Base-by-base conservation (phyloP, 2,113 vertebrate genomes). In the Fregata magnificens region DNA sequence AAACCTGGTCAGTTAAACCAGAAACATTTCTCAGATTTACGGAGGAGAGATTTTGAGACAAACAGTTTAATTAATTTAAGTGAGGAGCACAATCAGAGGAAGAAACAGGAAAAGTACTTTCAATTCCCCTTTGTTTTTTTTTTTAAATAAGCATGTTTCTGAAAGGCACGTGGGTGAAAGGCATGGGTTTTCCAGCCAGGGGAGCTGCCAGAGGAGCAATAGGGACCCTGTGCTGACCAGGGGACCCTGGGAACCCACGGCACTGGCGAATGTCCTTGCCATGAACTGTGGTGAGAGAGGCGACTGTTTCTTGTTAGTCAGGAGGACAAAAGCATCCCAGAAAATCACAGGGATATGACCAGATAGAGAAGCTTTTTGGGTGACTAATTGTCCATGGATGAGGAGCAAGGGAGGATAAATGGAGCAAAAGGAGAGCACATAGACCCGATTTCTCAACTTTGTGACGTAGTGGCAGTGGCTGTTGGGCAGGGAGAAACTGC, bases 41-140 rank as follows among this genome's bases (percentile, higher is more conserved):
- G 9, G 77, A 89, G 13, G 69, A 69, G 28, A 89, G 86, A 79
- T 96, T 94, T 49, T 65, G 70, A 93, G 56, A 87, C 84, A 96
- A 95, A 80, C 67, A 93, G 14, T 59, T 82, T 47, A 74, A 72
- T 80, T 82, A 82, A 86, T 91, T 86, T 83, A 62, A 72, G 17
- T 8, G 14, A 89, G 44, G 34, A 95, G 65, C 13, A 89, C 32
- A 79, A 89, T 32, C 5, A 1, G 65, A 71, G 73, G 44, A 79
- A 82, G 50, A 82, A 89, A 91, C 19, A 49, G 28, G 56, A 65
- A 65, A 94, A 90, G 62, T 20, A 40, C 25, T 95, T 87, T 52
- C 47, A 55, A 15, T 78, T 90, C 17, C 77, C 45, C 8, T 25
- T 5, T 19, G 38, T 22, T 25, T 24, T 32, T 31, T 62, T 7